These are phyloP conservation scores for Caenorhabditis drosophilae DNA, from an alignment of 2,888 invertebrate species.

Conservation along the genomic window DNA sequence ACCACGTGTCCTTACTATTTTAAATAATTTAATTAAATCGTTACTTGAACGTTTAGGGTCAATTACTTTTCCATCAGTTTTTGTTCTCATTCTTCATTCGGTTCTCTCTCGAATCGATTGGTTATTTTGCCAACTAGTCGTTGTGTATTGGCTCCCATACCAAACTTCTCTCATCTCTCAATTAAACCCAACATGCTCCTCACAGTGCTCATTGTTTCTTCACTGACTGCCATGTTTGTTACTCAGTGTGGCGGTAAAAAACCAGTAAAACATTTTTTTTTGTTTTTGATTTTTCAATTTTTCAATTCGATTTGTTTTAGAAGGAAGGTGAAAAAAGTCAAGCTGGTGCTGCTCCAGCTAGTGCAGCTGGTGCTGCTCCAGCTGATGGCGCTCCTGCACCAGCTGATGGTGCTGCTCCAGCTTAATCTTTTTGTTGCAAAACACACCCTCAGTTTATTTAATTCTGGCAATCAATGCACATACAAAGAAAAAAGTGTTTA, in stretches of 20 bases:
- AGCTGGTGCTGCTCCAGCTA: neutral
- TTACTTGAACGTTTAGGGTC: no score
- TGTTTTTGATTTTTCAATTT: neutral
- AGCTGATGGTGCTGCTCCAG: no score
- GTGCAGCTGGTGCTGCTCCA: slow-evolving; percentile 1
- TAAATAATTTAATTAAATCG: no score
- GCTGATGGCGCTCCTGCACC: slow-evolving; percentile 5
- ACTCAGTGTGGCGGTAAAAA: neutral
- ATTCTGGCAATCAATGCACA: neutral
- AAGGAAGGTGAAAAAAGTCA: neutral
- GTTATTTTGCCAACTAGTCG: neutral
- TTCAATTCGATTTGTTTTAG: neutral
- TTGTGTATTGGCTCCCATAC: neutral
- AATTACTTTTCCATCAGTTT: no score
- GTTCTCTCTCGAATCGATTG: neutral
- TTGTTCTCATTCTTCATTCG: neutral
- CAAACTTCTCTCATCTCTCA: neutral
- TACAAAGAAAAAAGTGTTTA: neutral
- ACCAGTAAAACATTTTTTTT: neutral
- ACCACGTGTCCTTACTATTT: no score
- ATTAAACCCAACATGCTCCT: no score
- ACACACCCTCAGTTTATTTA: neutral
- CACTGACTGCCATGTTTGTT: neutral
- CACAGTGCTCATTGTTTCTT: neutral
- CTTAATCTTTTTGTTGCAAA: neutral